Conservation (phyloP, 2,113 vertebrate genomes). For the Nothoprocta perdicaria region DNA sequence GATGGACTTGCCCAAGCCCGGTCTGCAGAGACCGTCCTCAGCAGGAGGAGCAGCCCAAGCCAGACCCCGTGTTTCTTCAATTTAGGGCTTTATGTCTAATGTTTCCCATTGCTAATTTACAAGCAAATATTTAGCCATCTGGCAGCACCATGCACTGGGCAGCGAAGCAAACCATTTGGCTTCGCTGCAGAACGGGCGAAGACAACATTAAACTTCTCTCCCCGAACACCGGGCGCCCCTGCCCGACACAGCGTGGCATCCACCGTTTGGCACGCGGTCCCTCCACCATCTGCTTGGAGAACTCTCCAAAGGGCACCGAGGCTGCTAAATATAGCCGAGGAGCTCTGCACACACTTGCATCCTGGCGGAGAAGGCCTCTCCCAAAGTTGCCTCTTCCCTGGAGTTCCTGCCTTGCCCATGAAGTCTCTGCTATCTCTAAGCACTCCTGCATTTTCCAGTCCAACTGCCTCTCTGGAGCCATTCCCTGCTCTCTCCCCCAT, state of each 20-base stretch:
- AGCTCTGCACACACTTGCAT: conserved; percentile 48
- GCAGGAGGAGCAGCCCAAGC: neutral
- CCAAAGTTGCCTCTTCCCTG: neutral
- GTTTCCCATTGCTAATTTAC: conserved; percentile 37
- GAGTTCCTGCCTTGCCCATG: neutral
- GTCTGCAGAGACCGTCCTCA: neutral
- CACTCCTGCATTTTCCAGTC: neutral
- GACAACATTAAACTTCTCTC: neutral
- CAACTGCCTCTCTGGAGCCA: conserved; percentile 25
- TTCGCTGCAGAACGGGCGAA: neutral
- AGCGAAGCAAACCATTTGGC: neutral
- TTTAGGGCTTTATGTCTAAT: neutral
- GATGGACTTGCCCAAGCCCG: neutral
- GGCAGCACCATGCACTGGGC: conserved; percentile 17
- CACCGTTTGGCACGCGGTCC: neutral
- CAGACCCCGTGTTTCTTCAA: neutral
- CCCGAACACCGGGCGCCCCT: neutral
- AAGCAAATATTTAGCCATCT: conserved; percentile 61
- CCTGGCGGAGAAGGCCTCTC: conserved; percentile 27
- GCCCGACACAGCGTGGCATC: neutral
- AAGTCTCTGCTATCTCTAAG: neutral
- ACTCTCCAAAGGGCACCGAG: conserved; percentile 28
- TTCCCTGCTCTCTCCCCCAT: neutral
- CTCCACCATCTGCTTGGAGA: conserved; percentile 34
- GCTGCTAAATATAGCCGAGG: conserved; percentile 50